phyloP scores from a whole-genome alignment of 2,888 invertebrate genomes.

The Orgyia antiqua region DNA sequence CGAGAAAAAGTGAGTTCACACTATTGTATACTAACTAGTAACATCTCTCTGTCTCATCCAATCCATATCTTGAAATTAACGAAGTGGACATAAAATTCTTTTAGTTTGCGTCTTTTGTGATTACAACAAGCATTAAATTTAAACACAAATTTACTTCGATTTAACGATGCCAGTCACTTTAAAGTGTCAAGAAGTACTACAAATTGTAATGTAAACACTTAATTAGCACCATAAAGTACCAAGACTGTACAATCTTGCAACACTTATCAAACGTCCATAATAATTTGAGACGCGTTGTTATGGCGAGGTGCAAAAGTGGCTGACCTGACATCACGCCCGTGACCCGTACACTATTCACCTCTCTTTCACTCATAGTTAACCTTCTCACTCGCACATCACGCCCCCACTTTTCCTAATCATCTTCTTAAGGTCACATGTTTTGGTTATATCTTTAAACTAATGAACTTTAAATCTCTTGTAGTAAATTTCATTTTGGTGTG shows the following conservation, averaged over 20 bases:
- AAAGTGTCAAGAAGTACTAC: slow-evolving; percentile 46
- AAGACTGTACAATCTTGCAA: slow-evolving; percentile 71
- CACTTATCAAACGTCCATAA: slow-evolving; percentile 79
- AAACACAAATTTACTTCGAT: too few species aligned
- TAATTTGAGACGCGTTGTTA: slow-evolving; percentile 79
- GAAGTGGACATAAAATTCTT: too few species aligned
- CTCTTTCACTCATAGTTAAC: slow-evolving; percentile 43
- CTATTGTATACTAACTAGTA: too few species aligned
- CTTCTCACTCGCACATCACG: slow-evolving; percentile 69
- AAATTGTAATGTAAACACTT: slow-evolving; percentile 62
- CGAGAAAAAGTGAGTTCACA: too few species aligned
- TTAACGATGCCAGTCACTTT: too few species aligned
- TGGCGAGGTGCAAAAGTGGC: slow-evolving; percentile 79
- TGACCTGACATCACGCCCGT: slow-evolving; percentile 79
- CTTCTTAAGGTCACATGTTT: slow-evolving; percentile 73
- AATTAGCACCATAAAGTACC: slow-evolving; percentile 75
- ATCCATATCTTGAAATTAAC: too few species aligned
- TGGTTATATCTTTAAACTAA: slow-evolving; percentile 62
- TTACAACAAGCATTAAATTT: too few species aligned
- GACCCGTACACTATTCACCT: slow-evolving; percentile 61
- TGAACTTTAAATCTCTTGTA: slow-evolving; percentile 65
- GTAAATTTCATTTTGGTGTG: slow-evolving; percentile 66
- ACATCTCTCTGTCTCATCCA: too few species aligned
- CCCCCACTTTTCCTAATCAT: slow-evolving; percentile 74
- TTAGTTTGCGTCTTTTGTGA: too few species aligned